Evolutionary conservation across 1,140 invertebrate genomes (phyloP), one percentile per base, ranked within the genome.

Genomic region (Formica exsecta): DNA sequence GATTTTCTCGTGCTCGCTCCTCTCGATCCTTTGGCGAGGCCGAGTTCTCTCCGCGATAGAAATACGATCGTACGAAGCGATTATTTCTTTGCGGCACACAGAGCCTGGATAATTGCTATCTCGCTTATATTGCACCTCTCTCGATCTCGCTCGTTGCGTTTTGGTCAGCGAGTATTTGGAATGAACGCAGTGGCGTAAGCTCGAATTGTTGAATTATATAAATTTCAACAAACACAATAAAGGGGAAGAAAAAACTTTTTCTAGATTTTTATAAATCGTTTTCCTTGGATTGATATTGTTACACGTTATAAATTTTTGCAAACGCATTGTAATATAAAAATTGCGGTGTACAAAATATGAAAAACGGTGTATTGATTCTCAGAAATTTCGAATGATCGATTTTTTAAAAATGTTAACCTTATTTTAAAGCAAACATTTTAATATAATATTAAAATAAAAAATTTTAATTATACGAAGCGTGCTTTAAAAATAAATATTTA

Each of bases 1-100:
- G 79, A 83, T 83, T 61, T 74, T 79, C 44, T 68, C 76, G 76
- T 79, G n/a, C 32, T 32, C 62, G 41, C 61, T 36, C 29, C 64
- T 54, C 77, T 36, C 36, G 79, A 83, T 83, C 68, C 79, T 83
- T 44, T 25, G 68, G 79, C 57, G 54, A 83, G 38, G 54, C 16
- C 79, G 54, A 36, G 79, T 62, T 74, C 79, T 71, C 64, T 41
- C 36, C 22, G 64, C 65, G 51, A 73, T 83, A 74, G 79, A 83
- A 83, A 83, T 83, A 83, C 68, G 79, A 83, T 83, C 79, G 54
- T 83, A 83, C 54, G 54, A 83, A 83, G 79, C 79, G 79, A 83
- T 83, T 74, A 83, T 83, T 83, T 83, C 79, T 83, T 83, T 83
- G 79, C 79, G 79, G 79, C 79, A 83, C 68, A 71, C 25, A 74